These are phyloP conservation scores for Tetragonula carbonaria DNA, from an alignment of 2,888 invertebrate genomes.

Conservation along the genomic window DNA sequence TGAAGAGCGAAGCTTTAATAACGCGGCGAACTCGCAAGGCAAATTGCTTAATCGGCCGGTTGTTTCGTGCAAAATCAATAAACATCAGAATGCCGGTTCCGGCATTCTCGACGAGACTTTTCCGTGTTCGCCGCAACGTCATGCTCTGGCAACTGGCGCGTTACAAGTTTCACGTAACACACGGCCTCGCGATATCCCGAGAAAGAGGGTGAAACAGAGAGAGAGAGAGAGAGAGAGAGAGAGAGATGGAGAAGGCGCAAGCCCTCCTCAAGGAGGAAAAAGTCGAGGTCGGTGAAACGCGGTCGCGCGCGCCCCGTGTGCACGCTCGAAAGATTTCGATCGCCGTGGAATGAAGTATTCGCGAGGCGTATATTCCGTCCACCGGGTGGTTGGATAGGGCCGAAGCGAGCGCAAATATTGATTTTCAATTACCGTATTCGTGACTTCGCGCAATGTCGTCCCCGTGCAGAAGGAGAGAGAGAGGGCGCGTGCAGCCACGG, in stretches of 20 bases:
- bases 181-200: background rate
- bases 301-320: background rate
- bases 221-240: background rate
- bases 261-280: background rate
- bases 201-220: background rate
- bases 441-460: constrained; percentile 82
- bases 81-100: background rate
- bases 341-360: constrained; percentile 55
- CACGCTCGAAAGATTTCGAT: constrained; percentile 72
- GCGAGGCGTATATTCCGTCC: constrained; percentile 46
- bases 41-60: background rate
- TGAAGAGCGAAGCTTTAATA: background rate
- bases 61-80: background rate
- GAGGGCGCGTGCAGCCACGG: constrained; percentile 54
- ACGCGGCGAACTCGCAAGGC: background rate
- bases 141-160: background rate
- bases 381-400: constrained; percentile 45
- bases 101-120: background rate
- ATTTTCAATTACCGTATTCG: constrained; percentile 83
- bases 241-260: background rate
- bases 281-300: constrained; percentile 19
- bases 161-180: background rate
- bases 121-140: background rate
- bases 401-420: constrained; percentile 79
- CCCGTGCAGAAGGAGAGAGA: constrained; percentile 60